Conservation (phyloP, 2,797 vertebrate genomes). For the Pteropus rufus region DNA sequence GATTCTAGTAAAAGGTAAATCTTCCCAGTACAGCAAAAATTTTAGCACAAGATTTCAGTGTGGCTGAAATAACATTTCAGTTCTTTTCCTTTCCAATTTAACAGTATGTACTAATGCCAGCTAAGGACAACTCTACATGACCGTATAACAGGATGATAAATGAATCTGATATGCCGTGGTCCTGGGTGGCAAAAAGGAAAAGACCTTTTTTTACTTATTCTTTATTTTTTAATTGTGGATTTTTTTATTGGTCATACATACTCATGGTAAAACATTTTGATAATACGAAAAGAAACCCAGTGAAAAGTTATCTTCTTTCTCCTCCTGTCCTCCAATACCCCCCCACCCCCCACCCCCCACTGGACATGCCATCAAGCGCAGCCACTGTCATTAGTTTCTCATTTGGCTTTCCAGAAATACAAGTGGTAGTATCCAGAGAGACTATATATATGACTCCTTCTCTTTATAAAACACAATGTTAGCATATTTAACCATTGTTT, state of each 20-base stretch:
- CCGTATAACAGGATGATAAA: background rate
- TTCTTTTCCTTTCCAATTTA: background rate
- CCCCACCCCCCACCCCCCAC: no score
- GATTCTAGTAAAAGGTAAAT: background rate
- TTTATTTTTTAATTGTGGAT: background rate
- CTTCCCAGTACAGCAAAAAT: background rate
- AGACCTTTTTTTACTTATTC: background rate
- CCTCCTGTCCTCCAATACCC: background rate
- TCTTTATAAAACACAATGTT: constrained; percentile 16
- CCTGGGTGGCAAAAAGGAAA: no score
- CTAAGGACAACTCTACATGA: background rate
- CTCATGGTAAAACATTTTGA: background rate
- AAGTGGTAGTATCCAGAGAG: background rate
- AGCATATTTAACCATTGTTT: background rate
- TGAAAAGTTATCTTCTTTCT: background rate
- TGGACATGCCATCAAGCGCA: background rate
- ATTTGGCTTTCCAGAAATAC: background rate
- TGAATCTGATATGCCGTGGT: background rate
- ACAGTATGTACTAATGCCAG: background rate
- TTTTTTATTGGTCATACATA: background rate
- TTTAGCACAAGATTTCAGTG: background rate
- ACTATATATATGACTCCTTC: background rate
- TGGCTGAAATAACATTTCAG: background rate
- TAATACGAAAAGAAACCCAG: background rate
- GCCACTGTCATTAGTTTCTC: background rate